Conservation (phyloP, 2,888 invertebrate species). For the Drosophila demipolita region DNA sequence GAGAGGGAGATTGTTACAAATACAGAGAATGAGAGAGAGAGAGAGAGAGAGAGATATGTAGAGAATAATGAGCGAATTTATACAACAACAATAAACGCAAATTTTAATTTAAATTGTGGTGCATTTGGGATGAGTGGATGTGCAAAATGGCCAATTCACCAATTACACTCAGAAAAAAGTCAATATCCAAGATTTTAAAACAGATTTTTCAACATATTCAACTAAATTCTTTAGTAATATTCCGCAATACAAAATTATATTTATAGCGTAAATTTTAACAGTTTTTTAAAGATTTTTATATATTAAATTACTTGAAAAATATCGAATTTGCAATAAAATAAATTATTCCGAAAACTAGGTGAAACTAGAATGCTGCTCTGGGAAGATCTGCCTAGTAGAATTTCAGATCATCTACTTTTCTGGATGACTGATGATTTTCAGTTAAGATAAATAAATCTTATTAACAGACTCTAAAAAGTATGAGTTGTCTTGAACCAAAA, state of each 20-base stretch:
- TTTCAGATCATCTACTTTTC: background rate
- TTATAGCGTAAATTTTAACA: background rate
- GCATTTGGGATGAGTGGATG: conserved; percentile 16
- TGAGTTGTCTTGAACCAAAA: too few species aligned
- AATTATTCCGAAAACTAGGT: background rate
- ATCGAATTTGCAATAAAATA: background rate
- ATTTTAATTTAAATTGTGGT: conserved; percentile 24
- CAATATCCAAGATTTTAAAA: background rate
- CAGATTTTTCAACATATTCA: background rate
- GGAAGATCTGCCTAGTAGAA: background rate
- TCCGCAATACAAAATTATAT: background rate
- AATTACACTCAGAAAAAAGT: conserved; percentile 16
- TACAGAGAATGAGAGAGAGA: conserved; percentile 32
- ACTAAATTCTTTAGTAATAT: background rate
- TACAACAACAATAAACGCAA: conserved; percentile 56
- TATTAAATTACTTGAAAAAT: background rate
- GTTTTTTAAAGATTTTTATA: background rate
- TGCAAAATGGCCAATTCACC: conserved; percentile 45
- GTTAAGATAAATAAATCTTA: background rate
- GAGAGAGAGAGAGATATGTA: conserved; percentile 37
- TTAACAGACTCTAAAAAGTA: background rate
- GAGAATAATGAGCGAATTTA: conserved; percentile 31
- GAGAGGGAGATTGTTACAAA: conserved; percentile 29
- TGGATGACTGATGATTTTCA: background rate
- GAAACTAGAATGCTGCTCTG: background rate